Percentiles rank a stretch among this genome's conserved stretches.
These are phyloP conservation scores for Lanius collurio DNA, from an alignment of 2,113 vertebrate genomes.

Conservation along the genomic window DNA sequence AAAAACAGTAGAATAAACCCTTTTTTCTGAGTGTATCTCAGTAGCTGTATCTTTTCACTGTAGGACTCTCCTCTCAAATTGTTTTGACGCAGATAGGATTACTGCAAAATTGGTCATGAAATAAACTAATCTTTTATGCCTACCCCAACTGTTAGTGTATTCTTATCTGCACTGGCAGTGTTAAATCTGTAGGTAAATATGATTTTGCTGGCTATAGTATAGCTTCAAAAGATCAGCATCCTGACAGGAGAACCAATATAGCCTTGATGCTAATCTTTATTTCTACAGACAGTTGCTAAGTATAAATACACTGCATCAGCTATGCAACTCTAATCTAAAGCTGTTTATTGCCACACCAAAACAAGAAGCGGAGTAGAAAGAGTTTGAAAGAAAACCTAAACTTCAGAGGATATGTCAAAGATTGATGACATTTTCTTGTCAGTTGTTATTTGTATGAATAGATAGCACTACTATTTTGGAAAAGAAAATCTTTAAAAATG, in stretches of 20 bases:
- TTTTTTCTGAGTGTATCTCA: background rate
- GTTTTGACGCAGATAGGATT: slow-evolving; percentile 27
- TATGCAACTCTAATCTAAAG: background rate
- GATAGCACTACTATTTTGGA: background rate
- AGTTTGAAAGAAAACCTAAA: background rate
- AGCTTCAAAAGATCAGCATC: background rate
- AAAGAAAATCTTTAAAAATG: background rate
- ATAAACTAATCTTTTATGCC: background rate
- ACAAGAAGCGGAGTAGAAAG: background rate
- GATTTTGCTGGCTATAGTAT: background rate
- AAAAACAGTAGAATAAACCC: background rate
- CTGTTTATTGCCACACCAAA: background rate
- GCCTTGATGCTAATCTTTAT: slow-evolving; percentile 10
- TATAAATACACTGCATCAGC: background rate
- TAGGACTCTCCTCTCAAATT: background rate
- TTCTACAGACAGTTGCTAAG: background rate
- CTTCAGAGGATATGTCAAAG: background rate
- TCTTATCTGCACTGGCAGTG: background rate
- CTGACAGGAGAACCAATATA: background rate
- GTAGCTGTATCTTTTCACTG: background rate
- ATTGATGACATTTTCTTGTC: background rate
- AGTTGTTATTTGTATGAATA: background rate
- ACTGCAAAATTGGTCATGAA: background rate
- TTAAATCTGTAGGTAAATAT: background rate
- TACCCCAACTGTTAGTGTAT: background rate